Evolutionary conservation across 2,888 invertebrate species (phyloP), one percentile per base, ranked within the genome.

Genomic region (Acleris sparsana): DNA sequence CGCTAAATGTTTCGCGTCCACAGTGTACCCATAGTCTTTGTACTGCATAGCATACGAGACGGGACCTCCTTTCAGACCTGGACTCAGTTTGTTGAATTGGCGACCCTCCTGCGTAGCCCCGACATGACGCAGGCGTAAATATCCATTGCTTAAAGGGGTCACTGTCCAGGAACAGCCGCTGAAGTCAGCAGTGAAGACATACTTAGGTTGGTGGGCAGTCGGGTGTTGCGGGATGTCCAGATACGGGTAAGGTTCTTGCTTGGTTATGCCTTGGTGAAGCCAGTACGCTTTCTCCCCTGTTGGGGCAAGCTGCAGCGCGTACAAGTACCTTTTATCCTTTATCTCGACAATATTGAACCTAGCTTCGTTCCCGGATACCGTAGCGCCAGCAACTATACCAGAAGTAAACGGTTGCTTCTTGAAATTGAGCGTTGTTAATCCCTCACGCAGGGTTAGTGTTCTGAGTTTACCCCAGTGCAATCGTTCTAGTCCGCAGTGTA

Each of bases 161-260:
- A 53, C 53, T 4, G 39, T 43, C 53, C 53, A 52, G 4, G 39
- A 53, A n/a, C 39, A 33, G 13, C 39, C 53, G 3, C 39, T 53
- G 13, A 53, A 53, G 18, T 53, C 53, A 11, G 53, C 17, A 39
- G 53, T 53, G 53, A 53, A 33, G 1, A 53, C 53, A 11, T 53
- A 53, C n/a, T 53, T 33, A 1, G 53, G 13, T n/a, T 53, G 18
- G 39, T 39, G 2, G 1, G 17, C 13, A 29, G 5, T 25, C 1
- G 52, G 52, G 13, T 25, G 22, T 18, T 22, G 9, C 4, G 53
- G 53, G 11, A 53, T 39, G 17, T 53, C 53, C 11, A 53, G 39
- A 22, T 22, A 22, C 22, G 22, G 22, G 22, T 22, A 22, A 22
- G 22, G 22, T 20, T 20, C 20, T 22, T 22, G 22, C 3, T 22